Evolutionary conservation across 2,113 vertebrate genomes (phyloP).

Genomic region (Enhydra lutris): DNA sequence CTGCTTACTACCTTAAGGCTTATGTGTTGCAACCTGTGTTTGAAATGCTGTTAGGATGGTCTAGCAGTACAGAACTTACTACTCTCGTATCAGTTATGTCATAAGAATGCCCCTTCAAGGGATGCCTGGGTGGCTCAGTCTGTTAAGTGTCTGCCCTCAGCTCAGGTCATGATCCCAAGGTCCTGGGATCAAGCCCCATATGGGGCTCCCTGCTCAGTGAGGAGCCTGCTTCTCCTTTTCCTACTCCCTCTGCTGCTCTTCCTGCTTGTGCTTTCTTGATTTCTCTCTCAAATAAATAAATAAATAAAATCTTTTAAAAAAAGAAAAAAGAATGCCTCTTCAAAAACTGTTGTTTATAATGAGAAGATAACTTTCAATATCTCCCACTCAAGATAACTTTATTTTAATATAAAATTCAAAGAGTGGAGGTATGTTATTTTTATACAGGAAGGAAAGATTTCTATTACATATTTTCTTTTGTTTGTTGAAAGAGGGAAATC

Average conservation of each 20-base stretch:
- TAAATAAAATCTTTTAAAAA: not conserved
- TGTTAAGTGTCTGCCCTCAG: not conserved
- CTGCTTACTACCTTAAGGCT: not conserved
- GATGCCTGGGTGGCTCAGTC: not conserved
- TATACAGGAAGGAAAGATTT: not conserved
- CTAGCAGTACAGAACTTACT: not conserved
- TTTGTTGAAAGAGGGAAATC: not conserved
- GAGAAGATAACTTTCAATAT: not conserved
- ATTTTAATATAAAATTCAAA: not conserved
- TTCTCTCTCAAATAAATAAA: not conserved
- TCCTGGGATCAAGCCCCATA: no score
- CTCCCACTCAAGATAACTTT: not conserved
- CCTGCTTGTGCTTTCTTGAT: not conserved
- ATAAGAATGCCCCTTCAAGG: not conserved
- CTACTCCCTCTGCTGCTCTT: not conserved
- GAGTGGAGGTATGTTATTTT: not conserved
- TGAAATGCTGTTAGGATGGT: not conserved
- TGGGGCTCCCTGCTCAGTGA: not conserved
- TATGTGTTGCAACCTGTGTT: not conserved
- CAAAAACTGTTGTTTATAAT: not conserved
- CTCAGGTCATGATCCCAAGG: not conserved
- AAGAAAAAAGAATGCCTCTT: not conserved
- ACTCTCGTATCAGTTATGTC: not conserved
- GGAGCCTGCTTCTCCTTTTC: not conserved
- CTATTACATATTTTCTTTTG: not conserved